Conservation (phyloP, 2,888 invertebrate species). For the Gastrophysa polygoni region DNA sequence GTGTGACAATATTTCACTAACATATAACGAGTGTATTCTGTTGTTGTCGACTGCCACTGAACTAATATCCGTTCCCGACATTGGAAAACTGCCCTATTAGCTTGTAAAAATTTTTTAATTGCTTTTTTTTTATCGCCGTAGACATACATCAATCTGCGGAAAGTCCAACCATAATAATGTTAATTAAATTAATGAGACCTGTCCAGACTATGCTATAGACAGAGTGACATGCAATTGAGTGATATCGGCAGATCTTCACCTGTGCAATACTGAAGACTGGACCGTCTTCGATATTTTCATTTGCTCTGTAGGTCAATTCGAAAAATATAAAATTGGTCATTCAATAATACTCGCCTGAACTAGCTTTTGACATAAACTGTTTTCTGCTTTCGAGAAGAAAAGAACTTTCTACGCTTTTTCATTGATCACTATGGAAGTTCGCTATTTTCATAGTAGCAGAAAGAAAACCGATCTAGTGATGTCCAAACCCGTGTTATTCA, state of each 20-base stretch:
- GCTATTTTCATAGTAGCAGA: too few relatives aligned
- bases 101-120: slow-evolving; percentile 5
- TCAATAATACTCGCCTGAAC: too few relatives aligned
- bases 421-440: too few relatives aligned
- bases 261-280: slow-evolving; percentile 17
- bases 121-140: slow-evolving; percentile 12
- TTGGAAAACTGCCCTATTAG: slow-evolving; percentile 20
- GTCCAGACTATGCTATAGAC: slow-evolving; percentile 23
- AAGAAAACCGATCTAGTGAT: too few relatives aligned
- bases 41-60: too few relatives aligned
- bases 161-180: slow-evolving; percentile 21
- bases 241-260: slow-evolving; percentile 30
- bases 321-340: background rate
- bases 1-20: too few relatives aligned
- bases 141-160: slow-evolving; percentile 16
- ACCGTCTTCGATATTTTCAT: slow-evolving; percentile 8
- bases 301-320: background rate
- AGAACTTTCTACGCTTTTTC: too few relatives aligned
- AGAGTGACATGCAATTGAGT: slow-evolving; percentile 23
- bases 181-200: slow-evolving; percentile 32
- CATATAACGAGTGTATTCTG: too few relatives aligned
- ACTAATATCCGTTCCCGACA: background rate
- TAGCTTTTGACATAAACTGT: too few relatives aligned
- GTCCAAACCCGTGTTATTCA: too few relatives aligned
- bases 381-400: too few relatives aligned